Base-by-base conservation (phyloP, 2,113 vertebrate genomes). In the Oxyruncus cristatus region DNA sequence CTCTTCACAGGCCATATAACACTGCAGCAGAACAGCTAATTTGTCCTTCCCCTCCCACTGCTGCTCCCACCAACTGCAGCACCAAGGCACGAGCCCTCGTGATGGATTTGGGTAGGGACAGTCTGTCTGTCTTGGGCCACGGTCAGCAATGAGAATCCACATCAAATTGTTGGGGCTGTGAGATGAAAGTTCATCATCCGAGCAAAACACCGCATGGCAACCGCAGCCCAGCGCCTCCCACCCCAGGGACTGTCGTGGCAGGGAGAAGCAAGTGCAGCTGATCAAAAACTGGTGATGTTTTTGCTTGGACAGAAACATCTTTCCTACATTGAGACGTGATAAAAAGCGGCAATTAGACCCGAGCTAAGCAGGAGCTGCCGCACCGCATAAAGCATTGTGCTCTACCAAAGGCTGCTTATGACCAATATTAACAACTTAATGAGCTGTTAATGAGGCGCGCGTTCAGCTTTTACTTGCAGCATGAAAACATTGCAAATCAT, bases 381-480 rank as follows among this genome's bases (percentile, higher is more conserved):
- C 68, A 30, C 80, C 41, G 70, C 76, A 85, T 89, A 94, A 96
- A 95, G 92, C 85, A 85, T 89, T 35, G 83, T 76, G 88, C 91
- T 74, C 35, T 90, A 96, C 85, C 92, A 92, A 96, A 90, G 87
- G 81, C 94, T 96, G 95, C 96, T 97, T 96, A 93, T 97, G 97
- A 97, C 97, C 96, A 96, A 92, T 97, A 97, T 97, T 97, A 97
- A 97, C 95, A 97, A 96, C 93, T 97, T 97, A 97, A 97, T 90
- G 96, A 97, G 97, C 93, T 96, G 97, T 93, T 97, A 97, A 97
- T 97, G 96, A 97, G 96, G 92, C 91, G 24, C 87, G 39, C 87
- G 63, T 89, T 97, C 85, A 72, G 95, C 96, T 97, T 95, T 95
- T 83, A 93, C 95, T 93, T 96, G 95, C 93, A 96, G 94, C 88